Conservation (phyloP, 30 jellyfish, hydroid and myxozoan genomes). For the Aurelia aurita complex sp. Pacific region DNA sequence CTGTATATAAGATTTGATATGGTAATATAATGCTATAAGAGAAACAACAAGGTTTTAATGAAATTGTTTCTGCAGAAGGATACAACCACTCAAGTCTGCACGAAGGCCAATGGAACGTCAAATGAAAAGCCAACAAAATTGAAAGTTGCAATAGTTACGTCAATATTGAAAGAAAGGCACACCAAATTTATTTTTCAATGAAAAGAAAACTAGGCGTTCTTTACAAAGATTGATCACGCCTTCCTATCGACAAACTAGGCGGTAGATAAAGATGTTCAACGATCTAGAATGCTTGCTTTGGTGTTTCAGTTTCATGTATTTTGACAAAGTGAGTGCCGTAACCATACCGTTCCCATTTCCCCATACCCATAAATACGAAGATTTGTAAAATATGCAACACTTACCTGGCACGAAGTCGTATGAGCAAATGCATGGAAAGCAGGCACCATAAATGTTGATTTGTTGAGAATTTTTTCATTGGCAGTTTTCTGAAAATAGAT, state of each 20-base stretch:
- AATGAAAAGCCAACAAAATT: not conserved
- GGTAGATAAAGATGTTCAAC: too few relatives aligned
- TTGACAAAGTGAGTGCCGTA: too few relatives aligned
- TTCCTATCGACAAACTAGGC: too few relatives aligned
- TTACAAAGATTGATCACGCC: too few relatives aligned
- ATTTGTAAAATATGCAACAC: not conserved
- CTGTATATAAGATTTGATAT: too few relatives aligned
- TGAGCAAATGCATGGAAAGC: conserved; percentile 6
- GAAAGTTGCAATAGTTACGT: not conserved
- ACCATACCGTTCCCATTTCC: too few relatives aligned
- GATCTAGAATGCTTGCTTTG: too few relatives aligned
- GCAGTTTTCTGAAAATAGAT: not conserved
- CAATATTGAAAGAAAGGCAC: not conserved
- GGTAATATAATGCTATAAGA: too few relatives aligned
- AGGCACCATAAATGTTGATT: not conserved
- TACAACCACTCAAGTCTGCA: not conserved
- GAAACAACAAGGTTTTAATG: too few relatives aligned
- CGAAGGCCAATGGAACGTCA: not conserved
- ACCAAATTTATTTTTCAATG: not conserved
- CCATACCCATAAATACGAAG: not conserved
- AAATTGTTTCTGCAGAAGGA: not conserved
- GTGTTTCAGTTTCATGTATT: too few relatives aligned
- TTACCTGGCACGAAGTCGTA: conserved; percentile 12
- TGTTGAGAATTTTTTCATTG: not conserved
- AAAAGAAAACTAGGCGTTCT: too few relatives aligned